A percentile compares a stretch with the other conserved stretches of the same genome.
Conservation (phyloP, 2,797 vertebrate species). For the Myotis myotis region DNA sequence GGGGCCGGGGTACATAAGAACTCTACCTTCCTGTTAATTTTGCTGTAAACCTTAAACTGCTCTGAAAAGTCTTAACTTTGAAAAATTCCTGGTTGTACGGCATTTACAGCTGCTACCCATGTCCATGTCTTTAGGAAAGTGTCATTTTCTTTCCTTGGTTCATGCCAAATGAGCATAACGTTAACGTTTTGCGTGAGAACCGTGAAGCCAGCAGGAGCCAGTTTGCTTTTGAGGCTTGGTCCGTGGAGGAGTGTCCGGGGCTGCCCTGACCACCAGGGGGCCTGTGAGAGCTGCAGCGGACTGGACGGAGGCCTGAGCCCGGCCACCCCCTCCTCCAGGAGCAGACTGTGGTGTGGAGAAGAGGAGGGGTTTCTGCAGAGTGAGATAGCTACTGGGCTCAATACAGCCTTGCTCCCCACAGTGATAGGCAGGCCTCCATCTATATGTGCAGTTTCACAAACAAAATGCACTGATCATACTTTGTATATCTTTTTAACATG, state of each 20-base stretch:
- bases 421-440: neutral
- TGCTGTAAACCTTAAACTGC: neutral
- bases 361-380: neutral
- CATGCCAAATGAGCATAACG: neutral
- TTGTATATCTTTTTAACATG: neutral
- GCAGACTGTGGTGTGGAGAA: neutral
- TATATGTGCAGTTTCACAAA: neutral
- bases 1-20: neutral
- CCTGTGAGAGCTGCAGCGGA: neutral
- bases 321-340: neutral
- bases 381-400: neutral
- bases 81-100: neutral
- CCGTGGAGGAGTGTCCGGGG: neutral
- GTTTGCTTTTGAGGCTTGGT: neutral
- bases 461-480: neutral
- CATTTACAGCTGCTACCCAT: neutral
- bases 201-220: neutral
- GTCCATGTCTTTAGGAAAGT: neutral
- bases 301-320: no score
- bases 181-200: neutral
- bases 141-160: neutral
- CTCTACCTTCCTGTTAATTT: neutral
- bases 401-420: neutral
- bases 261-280: neutral
- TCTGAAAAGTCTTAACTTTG: neutral